A percentile compares a stretch with the other conserved stretches of the same genome.
phyloP scores from a whole-genome alignment of 2,113 vertebrate species.

The Micronisus gabar region DNA sequence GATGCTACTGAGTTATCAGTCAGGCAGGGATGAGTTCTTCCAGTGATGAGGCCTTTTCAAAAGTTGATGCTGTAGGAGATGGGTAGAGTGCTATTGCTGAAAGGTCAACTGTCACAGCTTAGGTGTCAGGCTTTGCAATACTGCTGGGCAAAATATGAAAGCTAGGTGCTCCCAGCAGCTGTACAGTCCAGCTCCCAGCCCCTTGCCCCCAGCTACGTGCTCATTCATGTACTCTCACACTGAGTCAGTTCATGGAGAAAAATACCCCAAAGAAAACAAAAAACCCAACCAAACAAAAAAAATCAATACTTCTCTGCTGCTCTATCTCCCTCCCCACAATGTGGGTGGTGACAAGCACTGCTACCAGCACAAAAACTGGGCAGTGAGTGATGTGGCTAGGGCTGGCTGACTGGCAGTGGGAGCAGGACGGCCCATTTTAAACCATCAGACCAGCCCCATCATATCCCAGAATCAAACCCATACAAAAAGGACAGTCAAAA shows the following conservation, averaged over 20 bases:
- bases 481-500: not conserved
- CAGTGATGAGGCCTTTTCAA: not conserved
- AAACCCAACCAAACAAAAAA: no score
- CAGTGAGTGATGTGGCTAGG: rapidly evolving
- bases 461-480: not conserved
- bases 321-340: not conserved
- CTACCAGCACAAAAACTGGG: not conserved
- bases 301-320: not conserved
- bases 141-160: not conserved
- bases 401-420: not conserved
- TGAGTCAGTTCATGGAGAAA: not conserved
- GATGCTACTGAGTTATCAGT: not conserved
- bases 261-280: not conserved
- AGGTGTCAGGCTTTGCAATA: not conserved
- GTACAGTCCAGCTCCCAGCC: not conserved
- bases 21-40: not conserved
- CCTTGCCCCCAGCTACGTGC: not conserved
- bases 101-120: not conserved
- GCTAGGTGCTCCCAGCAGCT: not conserved
- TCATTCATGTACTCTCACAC: not conserved
- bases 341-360: not conserved
- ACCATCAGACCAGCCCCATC: not conserved
- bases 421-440: not conserved
- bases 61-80: not conserved
- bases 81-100: not conserved